A percentile compares a stretch with the other conserved stretches of the same genome.
phyloP scores from a whole-genome alignment of 2,797 vertebrate genomes.

The Adrianichthys oophorus region DNA sequence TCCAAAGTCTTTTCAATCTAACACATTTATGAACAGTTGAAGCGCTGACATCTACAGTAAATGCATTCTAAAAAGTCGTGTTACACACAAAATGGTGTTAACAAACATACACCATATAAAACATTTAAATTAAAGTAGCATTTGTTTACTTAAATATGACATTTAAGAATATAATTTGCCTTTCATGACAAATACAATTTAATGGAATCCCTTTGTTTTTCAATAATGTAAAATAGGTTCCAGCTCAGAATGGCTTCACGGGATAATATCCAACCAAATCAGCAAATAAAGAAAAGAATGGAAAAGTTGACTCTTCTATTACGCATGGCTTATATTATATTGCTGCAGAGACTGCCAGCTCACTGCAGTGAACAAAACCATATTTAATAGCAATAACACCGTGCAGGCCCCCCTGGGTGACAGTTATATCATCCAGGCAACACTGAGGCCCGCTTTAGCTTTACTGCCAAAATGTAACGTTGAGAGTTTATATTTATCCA shows the following conservation, averaged over 20 bases:
- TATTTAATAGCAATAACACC: conserved; percentile 7
- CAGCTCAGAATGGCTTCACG: background rate
- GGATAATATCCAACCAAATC: background rate
- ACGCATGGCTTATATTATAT: conserved; percentile 6
- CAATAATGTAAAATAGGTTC: background rate
- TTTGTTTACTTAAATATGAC: too few species aligned
- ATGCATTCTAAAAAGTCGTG: too few species aligned
- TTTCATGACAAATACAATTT: too few species aligned
- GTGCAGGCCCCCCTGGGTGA: conserved; percentile 8
- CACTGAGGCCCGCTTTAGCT: conserved; percentile 17
- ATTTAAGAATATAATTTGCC: too few species aligned
- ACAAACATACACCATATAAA: too few species aligned
- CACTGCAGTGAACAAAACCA: background rate
- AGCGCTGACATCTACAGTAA: background rate
- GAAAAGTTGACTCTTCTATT: background rate
- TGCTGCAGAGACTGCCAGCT: background rate
- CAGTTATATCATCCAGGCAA: conserved; percentile 17
- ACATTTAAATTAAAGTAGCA: too few species aligned
- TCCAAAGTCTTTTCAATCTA: conserved; percentile 2
- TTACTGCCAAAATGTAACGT: too few species aligned
- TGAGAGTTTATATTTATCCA: too few species aligned
- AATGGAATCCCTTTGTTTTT: background rate
- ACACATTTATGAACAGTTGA: background rate
- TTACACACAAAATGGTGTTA: too few species aligned
- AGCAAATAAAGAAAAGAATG: background rate